Percentiles rank a stretch among this genome's conserved stretches.
phyloP scores from a whole-genome alignment of 2,113 vertebrate genomes.

The Pygoscelis antarcticus region DNA sequence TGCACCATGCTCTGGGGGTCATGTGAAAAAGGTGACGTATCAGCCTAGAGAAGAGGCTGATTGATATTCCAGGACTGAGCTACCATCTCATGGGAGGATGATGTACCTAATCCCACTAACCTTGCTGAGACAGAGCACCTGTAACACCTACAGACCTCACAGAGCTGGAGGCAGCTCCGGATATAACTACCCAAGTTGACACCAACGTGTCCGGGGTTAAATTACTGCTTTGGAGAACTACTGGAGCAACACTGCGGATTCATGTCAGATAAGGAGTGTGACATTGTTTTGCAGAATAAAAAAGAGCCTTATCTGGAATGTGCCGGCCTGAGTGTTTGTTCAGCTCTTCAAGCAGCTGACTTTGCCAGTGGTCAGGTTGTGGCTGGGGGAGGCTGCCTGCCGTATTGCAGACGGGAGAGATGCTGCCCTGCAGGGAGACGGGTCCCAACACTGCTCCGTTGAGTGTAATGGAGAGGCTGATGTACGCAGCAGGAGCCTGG shows the following conservation, averaged over 20 bases:
- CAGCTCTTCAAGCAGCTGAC: background rate
- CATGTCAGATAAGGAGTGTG: constrained; percentile 15
- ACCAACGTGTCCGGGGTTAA: background rate
- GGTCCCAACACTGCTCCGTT: background rate
- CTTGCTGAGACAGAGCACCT: constrained; percentile 23
- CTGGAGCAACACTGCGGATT: background rate
- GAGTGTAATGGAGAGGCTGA: accelerated
- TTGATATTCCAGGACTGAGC: background rate
- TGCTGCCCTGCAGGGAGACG: background rate
- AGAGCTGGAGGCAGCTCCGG: background rate
- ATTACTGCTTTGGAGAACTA: background rate
- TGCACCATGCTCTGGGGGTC: background rate
- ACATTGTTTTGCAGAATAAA: constrained; percentile 27
- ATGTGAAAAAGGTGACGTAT: background rate
- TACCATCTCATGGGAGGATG: background rate
- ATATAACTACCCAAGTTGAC: background rate
- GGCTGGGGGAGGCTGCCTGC: background rate
- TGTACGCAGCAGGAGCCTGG: background rate
- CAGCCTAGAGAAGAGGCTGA: background rate
- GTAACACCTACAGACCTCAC: background rate
- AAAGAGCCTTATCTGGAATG: background rate
- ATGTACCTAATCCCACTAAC: background rate
- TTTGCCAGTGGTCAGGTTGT: background rate
- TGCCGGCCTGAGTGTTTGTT: background rate
- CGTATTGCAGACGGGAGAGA: background rate